Evolutionary conservation across 2,797 vertebrate genomes (phyloP).

Genomic region (Brachymystax lenok): DNA sequence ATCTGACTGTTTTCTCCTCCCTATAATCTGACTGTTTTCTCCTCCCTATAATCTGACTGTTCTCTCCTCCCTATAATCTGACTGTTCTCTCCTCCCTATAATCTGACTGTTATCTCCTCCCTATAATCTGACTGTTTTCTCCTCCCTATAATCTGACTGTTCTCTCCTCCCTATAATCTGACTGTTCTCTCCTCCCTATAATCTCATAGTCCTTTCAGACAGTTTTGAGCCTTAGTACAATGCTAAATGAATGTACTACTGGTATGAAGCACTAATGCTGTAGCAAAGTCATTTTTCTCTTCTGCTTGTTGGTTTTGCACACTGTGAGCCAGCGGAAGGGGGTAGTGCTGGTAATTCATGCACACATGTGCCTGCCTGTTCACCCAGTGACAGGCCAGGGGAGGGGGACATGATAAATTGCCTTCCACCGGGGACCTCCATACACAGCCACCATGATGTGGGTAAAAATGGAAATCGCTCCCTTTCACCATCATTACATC

Average conservation of each 20-base stretch:
- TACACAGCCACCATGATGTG: conserved; percentile 80
- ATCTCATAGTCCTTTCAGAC: conserved; percentile 27
- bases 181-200: conserved; percentile 11
- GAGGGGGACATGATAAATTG: conserved; percentile 85
- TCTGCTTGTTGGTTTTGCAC: conserved; percentile 65
- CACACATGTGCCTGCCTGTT: conserved; percentile 82
- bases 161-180: conserved; percentile 9
- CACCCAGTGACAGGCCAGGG: conserved; percentile 76
- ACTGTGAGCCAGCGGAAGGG: conserved; percentile 45
- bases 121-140: no score
- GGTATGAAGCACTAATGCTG: conserved; percentile 51
- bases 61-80: conserved; percentile 9
- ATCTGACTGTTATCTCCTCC: not conserved
- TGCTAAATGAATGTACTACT: conserved; percentile 37
- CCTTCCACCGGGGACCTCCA: conserved; percentile 81
- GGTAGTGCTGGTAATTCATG: conserved; percentile 78
- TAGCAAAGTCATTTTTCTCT: not conserved
- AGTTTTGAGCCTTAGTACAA: conserved; percentile 25
- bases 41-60: not conserved
- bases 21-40: conserved; percentile 4
- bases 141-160: not conserved
- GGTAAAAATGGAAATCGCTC: conserved; percentile 83
- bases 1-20: conserved; percentile 6
- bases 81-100: conserved; percentile 5
- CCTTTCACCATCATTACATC: conserved; percentile 85